These are phyloP conservation scores for Umimayanthus kanabou DNA, from an alignment of 92 coral and sea anemone genomes.

Conservation along the genomic window DNA sequence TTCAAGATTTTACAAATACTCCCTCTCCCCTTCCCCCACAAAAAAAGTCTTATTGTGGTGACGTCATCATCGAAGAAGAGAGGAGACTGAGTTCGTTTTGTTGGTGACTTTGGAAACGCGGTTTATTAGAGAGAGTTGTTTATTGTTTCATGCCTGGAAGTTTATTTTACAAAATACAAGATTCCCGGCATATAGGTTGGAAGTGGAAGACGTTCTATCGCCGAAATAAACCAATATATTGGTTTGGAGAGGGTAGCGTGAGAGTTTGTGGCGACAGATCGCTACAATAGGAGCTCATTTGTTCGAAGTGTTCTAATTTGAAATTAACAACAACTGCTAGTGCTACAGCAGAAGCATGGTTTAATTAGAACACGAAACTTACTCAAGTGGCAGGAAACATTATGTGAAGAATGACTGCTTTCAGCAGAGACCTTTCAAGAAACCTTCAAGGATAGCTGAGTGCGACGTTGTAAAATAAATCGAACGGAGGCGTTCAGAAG, in stretches of 20 bases:
- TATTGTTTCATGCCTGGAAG: neutral
- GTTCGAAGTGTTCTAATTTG: conserved; percentile 19
- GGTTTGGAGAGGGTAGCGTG: neutral
- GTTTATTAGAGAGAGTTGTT: neutral
- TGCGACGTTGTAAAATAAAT: neutral
- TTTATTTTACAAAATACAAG: neutral
- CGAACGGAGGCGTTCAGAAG: neutral
- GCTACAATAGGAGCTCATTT: neutral
- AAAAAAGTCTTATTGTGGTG: neutral
- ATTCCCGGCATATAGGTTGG: neutral
- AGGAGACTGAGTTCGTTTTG: conserved; percentile 40
- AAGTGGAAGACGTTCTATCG: neutral
- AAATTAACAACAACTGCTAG: neutral
- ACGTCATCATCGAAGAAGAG: conserved; percentile 29
- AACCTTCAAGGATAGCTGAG: neutral
- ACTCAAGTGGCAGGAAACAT: neutral
- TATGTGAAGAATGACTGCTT: neutral
- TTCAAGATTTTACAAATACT: neutral
- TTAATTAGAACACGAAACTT: neutral
- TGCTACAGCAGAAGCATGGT: neutral
- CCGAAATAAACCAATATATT: neutral
- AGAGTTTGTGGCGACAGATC: neutral
- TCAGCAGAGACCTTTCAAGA: neutral
- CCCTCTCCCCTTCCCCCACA: neutral
- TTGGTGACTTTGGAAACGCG: conserved; percentile 39